Evolutionary conservation across 92 coral and sea anemone genomes (phyloP), one percentile per base, ranked within the genome.

Genomic region (Porites evermanni): DNA sequence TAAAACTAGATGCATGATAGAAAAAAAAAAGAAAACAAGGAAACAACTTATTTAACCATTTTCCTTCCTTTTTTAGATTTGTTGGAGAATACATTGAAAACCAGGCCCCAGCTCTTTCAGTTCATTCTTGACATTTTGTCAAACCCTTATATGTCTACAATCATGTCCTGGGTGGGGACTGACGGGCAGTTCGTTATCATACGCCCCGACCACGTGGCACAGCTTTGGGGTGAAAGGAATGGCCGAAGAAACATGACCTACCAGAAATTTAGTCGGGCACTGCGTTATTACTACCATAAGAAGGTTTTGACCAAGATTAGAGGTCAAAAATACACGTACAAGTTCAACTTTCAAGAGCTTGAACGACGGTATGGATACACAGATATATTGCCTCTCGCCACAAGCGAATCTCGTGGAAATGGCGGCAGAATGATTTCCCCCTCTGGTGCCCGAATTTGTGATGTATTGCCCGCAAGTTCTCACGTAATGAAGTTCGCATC

Each of bases 261-360:
- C 63, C 61, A 52, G 17, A 47, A 47, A 60, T 52, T 74, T 52
- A 19, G 79, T 47, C 64, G 79, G 20, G 64, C 79, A 23, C 16
- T 74, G 79, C 79, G 79, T 74, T 74, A 74, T 58, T 74, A 74
- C 64, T 74, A 74, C 64, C 61, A 23, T 32, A 74, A 74, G 58
- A 18, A 47, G 12, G 44, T 51, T 58, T 12, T 74, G 14, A 52
- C 24, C 79, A 74, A 74, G 51, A 21, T 74, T 6, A 24, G 61
- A 8, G 61, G 79, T 44, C 60, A 60, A 2, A 74, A 74, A 23
- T 74, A n/a, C 29, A 52, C 64, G 13, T 52, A 74, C 79, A 68
- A 29, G 73, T 68, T 68, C 32, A 9, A 68, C 23, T 10, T 68
- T 0, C 16, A 10, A 9, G 73, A 68, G 73, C 73, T 68, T 68